Evolutionary conservation across 2,113 vertebrate genomes (phyloP), one percentile per base, ranked within the genome.

Genomic region (Cyprinodon brontotheroides): DNA sequence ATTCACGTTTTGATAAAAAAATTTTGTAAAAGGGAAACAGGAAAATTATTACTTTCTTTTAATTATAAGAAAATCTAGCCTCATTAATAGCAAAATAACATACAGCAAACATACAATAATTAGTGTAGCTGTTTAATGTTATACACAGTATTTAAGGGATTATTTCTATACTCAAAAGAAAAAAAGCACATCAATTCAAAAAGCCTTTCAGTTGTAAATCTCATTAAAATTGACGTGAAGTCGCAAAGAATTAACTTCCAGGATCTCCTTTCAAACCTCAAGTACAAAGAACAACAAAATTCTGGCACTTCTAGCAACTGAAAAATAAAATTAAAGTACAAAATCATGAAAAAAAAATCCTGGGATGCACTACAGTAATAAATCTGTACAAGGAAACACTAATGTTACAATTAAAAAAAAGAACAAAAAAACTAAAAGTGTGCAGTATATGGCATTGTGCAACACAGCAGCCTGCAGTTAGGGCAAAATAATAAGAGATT

Each of bases 361-460:
- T 41, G 68, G 77, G 60, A 86, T 89, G 83, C 83, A 87, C 84
- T 92, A 89, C 83, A 74, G 29, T 71, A 71, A 41, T 66, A 71
- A 61, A 70, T 81, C 73, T 86, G 83, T 89, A 90, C 87, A 91
- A 89, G 71, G 86, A 90, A 89, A 86, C 61, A 81, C 74, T 71
- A 80, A 72, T 89, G 80, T 80, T 86, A 89, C 75, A 70, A 78
- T 78, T 83, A 82, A 87, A 29, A 59, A 41, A 15, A 48, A 36
- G 48, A 17, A 29, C 4, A n/a, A 8, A 62, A 14, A n/a, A 57
- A 83, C 75, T 74, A 81, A 29, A 29, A 80, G 76, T 86, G 87
- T 89, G 90, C 90, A 91, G 92, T 89, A 88, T 71, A 83, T 86
- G 87, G 85, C 87, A 80, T 90, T 92, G 92, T 91, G 87, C 87